Evolutionary conservation across 2,797 vertebrate genomes (phyloP), one percentile per base, ranked within the genome.

Genomic region (Leucoraja ocellata): DNA sequence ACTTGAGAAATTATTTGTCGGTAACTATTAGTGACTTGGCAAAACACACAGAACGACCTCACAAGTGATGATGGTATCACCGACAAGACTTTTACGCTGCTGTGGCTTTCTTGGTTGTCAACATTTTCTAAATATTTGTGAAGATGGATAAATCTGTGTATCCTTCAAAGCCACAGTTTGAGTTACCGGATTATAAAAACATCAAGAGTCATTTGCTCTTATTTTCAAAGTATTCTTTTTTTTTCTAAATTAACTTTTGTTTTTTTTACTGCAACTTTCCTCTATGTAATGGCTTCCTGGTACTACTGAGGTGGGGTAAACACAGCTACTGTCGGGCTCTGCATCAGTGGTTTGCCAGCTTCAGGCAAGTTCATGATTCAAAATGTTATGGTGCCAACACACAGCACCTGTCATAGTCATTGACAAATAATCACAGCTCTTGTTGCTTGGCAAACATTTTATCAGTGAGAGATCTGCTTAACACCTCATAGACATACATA

Each of bases 1-100:
- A 95, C 84, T 95, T 18, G 0, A 94, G 94, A 95, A 94, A 96
- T 95, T 96, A 95, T 96, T 94, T 74, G 94, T 14, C 94, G 94
- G 93, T 93, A 94, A 88, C 84, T 88, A 68, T 73, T 0, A 3
- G 94, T 94, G 94, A 94, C 94, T 95, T 95, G 95, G 94, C 95
- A 96, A 94, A 94, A 94, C 94, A 95, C 94, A 94, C 94, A 93
- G 28, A 93, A 93, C 94, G 94, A 93, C 94, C 94, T 94, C 94
- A 94, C 94, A 93, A 94, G 93, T 68, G 63, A 36, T 36, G 84
- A 68, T 88, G n/a, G 63, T 21, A 68, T 88, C 61, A 1, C 61
- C 84, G 93, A n/a, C 78, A 77, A 93, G 94, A 93, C 93, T 84
- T 61, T 63, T 28, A 76, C 39, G 73, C 18, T 39, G 32, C 39